phyloP scores from a whole-genome alignment of 2,888 invertebrate species.

The Limenitis camilla region DNA sequence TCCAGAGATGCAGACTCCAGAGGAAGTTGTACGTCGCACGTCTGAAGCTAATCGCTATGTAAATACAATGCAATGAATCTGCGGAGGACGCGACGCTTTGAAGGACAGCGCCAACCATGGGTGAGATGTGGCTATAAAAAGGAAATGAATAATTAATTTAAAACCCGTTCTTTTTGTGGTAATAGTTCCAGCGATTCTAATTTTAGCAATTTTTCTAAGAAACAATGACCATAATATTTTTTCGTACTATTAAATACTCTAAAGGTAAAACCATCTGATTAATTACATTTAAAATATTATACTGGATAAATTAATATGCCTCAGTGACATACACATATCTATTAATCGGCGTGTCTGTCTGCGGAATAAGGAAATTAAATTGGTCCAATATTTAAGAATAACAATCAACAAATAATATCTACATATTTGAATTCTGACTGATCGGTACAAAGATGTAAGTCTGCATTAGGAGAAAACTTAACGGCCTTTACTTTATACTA shows the following conservation, averaged over 20 bases:
- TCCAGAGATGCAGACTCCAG: neutral
- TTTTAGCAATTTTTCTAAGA: neutral
- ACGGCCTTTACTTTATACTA: too few relatives aligned
- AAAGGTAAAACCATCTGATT: neutral
- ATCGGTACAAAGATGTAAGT: too few relatives aligned
- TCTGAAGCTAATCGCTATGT: conserved; percentile 24
- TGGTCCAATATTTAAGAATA: too few relatives aligned
- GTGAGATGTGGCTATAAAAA: conserved; percentile 22
- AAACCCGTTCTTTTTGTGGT: conserved; percentile 7
- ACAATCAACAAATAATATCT: too few relatives aligned
- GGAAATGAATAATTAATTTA: conserved; percentile 25
- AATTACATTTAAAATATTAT: too few relatives aligned
- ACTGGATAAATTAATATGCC: too few relatives aligned
- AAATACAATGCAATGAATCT: conserved; percentile 26
- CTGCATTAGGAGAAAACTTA: too few relatives aligned
- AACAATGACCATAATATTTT: neutral
- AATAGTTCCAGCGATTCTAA: neutral
- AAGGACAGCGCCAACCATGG: conserved; percentile 15
- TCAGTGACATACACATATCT: too few relatives aligned
- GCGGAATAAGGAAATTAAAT: too few relatives aligned
- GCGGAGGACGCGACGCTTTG: conserved; percentile 16
- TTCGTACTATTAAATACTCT: neutral
- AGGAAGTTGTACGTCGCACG: conserved; percentile 23
- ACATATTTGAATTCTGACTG: too few relatives aligned
- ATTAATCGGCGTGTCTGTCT: too few relatives aligned